Conservation (phyloP, 2,113 vertebrate species). For the Tenebrosternarchus preto region DNA sequence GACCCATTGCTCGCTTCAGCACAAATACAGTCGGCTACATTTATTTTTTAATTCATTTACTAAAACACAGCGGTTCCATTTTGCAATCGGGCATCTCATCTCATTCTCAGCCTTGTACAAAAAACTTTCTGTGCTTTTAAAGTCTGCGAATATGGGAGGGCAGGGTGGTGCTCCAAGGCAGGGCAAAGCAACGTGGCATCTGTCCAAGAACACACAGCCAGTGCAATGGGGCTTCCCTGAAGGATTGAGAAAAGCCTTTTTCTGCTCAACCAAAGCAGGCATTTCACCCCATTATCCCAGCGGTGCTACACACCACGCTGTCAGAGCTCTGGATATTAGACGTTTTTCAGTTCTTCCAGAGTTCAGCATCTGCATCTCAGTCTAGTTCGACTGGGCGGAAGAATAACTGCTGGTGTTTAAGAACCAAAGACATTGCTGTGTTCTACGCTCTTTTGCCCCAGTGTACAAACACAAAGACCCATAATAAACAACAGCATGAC, state of each 20-base stretch:
- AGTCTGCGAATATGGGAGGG: neutral
- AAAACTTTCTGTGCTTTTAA: constrained; percentile 13
- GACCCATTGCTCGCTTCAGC: neutral
- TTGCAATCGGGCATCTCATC: neutral
- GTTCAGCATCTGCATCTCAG: neutral
- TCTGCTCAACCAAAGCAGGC: neutral
- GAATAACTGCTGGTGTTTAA: neutral
- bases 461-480: too few species aligned
- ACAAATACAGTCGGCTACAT: neutral
- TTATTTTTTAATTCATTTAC: neutral
- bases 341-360: too few species aligned
- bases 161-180: neutral
- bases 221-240: too few species aligned
- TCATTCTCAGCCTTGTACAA: neutral
- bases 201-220: too few species aligned
- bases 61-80: neutral
- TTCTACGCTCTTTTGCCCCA: neutral
- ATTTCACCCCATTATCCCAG: neutral
- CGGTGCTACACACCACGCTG: neutral
- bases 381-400: neutral
- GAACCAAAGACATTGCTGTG: neutral
- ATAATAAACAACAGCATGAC: neutral
- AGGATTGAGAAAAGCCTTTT: neutral
- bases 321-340: too few species aligned
- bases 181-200: too few species aligned